phyloP scores from a whole-genome alignment of 1,140 invertebrate species.

The Drosophila prosaltans region DNA sequence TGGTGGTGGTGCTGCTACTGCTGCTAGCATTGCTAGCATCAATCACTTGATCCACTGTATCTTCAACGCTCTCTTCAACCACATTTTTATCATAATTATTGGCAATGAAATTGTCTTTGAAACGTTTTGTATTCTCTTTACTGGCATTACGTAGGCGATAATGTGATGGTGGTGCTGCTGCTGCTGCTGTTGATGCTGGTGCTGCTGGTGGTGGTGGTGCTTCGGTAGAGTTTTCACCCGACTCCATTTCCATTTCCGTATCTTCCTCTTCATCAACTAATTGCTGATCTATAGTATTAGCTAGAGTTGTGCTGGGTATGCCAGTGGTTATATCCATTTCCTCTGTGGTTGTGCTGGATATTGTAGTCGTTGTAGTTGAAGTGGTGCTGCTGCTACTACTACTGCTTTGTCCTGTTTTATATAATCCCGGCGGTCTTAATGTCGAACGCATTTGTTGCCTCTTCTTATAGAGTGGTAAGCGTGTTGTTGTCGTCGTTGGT shows the following conservation, averaged over 20 bases:
- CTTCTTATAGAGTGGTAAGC: slow-evolving; percentile 76
- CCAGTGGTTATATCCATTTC: slow-evolving; percentile 39
- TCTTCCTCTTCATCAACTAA: slow-evolving; percentile 18
- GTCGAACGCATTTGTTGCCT: slow-evolving; percentile 69
- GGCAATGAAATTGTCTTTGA: slow-evolving; percentile 65
- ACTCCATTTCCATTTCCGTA: slow-evolving; percentile 16
- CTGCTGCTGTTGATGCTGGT: not conserved
- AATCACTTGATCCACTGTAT: slow-evolving; percentile 26
- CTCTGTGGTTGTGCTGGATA: slow-evolving; percentile 24
- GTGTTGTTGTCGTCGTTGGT: slow-evolving; percentile 47
- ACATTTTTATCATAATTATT: slow-evolving; percentile 43
- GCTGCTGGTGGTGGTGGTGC: not conserved
- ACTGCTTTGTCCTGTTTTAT: slow-evolving; percentile 37
- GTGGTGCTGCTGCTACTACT: not conserved
- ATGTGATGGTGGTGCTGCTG: slow-evolving; percentile 14
- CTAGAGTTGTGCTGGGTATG: slow-evolving; percentile 27
- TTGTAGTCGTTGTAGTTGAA: slow-evolving; percentile 13
- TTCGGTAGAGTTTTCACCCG: slow-evolving; percentile 26
- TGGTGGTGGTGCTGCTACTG: slow-evolving; percentile 10
- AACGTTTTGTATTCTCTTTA: slow-evolving; percentile 39
- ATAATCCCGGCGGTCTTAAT: slow-evolving; percentile 56
- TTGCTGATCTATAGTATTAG: slow-evolving; percentile 13
- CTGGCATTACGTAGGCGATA: slow-evolving; percentile 44
- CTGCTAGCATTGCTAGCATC: slow-evolving; percentile 23
- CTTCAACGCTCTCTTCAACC: slow-evolving; percentile 59